Percentiles rank a stretch among this genome's conserved stretches.
Evolutionary conservation across 2,113 vertebrate species (phyloP).

Genomic region (Mola mola): DNA sequence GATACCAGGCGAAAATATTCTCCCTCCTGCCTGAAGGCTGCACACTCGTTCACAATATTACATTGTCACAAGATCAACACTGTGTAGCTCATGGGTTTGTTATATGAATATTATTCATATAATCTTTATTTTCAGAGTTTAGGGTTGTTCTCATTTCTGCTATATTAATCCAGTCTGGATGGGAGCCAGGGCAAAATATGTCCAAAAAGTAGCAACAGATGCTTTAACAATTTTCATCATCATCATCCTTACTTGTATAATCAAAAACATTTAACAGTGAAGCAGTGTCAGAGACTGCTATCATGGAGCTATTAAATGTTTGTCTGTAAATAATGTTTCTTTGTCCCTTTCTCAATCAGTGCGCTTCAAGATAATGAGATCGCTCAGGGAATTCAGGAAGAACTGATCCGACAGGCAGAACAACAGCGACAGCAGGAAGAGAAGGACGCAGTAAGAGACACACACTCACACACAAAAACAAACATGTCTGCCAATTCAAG

Average conservation of each 20-base stretch:
- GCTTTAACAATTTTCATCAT: not conserved
- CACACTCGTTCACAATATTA: not conserved
- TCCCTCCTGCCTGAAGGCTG: not conserved
- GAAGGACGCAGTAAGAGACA: constrained; percentile 89
- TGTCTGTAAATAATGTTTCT: not conserved
- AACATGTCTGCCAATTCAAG: constrained; percentile 1
- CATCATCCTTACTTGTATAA: not conserved
- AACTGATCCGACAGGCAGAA: constrained; percentile 91
- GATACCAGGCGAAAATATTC: not conserved
- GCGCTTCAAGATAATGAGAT: constrained; percentile 92
- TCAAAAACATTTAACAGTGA: not conserved
- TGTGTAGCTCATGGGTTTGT: not conserved
- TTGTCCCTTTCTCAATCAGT: constrained; percentile 66
- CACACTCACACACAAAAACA: not conserved
- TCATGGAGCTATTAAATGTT: not conserved
- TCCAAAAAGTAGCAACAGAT: no score
- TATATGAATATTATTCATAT: not conserved
- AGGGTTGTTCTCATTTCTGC: no score
- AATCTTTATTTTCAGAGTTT: not conserved
- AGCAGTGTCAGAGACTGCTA: not conserved
- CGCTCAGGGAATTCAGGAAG: constrained; percentile 95
- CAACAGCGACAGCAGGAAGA: constrained; percentile 90
- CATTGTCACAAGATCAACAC: not conserved
- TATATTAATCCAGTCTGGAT: no score
- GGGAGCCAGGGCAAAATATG: no score